A percentile compares a stretch with the other conserved stretches of the same genome.
Conservation (phyloP, 2,797 vertebrate genomes). For the Enteromius trimaculatus region DNA sequence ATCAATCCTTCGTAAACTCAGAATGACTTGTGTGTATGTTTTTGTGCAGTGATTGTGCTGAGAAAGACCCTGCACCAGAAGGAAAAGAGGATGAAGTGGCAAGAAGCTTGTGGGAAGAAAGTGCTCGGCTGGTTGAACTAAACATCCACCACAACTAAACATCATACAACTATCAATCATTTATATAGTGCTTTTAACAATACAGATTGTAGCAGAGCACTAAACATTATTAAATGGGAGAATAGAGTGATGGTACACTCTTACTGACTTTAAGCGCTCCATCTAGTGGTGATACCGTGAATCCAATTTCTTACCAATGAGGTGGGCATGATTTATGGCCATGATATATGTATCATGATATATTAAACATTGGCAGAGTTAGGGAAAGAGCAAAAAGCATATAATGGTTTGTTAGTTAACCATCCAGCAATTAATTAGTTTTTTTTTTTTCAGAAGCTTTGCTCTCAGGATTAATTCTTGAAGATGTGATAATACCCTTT, state of each 20-base stretch:
- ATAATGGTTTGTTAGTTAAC: background rate
- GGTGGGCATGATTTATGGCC: no score
- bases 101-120: constrained; percentile 76
- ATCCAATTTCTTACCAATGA: background rate
- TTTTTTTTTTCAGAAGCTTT: background rate
- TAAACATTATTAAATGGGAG: no score
- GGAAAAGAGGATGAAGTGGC: constrained; percentile 74
- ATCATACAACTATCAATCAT: background rate
- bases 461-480: background rate
- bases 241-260: background rate
- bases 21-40: background rate
- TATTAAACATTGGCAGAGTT: background rate
- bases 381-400: background rate
- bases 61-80: constrained; percentile 69
- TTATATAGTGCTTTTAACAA: no score
- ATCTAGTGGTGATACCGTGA: background rate
- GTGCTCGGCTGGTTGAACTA: constrained; percentile 72
- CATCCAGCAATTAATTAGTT: background rate
- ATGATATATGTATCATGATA: background rate
- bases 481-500: background rate
- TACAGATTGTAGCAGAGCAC: no score
- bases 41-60: constrained; percentile 74
- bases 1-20: background rate
- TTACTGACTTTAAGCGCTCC: background rate
- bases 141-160: constrained; percentile 22